These are phyloP conservation scores for Sebastes matsubarae DNA, from an alignment of 2,797 vertebrate species.

Conservation along the genomic window DNA sequence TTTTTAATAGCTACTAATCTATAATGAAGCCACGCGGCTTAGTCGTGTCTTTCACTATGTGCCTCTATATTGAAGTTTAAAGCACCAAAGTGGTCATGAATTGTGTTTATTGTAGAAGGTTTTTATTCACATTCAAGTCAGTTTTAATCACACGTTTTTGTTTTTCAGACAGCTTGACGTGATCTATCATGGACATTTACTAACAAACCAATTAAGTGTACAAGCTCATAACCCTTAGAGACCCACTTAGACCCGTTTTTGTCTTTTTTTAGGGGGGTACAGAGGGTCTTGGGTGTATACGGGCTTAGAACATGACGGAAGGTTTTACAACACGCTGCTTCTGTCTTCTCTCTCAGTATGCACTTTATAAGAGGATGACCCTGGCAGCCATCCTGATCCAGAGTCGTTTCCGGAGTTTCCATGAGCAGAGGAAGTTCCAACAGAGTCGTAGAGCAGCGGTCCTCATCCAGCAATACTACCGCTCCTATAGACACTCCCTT, in stretches of 20 bases:
- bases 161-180: too few relatives aligned
- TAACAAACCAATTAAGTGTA: too few relatives aligned
- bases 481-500: conserved; percentile 95
- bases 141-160: background rate
- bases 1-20: background rate
- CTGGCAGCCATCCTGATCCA: conserved; percentile 99
- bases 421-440: conserved; percentile 98
- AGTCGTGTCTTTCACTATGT: background rate
- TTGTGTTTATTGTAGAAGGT: background rate
- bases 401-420: conserved; percentile 99
- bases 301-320: background rate
- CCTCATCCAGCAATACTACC: conserved; percentile 99
- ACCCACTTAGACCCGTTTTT: too few relatives aligned
- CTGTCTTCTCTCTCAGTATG: conserved; percentile 87
- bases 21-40: background rate
- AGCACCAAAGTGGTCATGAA: background rate
- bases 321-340: background rate
- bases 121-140: background rate
- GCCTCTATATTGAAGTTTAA: background rate
- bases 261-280: too few relatives aligned
- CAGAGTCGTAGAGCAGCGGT: conserved; percentile 96
- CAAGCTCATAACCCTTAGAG: too few relatives aligned
- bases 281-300: too few relatives aligned
- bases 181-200: too few relatives aligned
- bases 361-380: conserved; percentile 99